phyloP scores from a whole-genome alignment of 2,113 vertebrate species.

The Albula glossodonta region DNA sequence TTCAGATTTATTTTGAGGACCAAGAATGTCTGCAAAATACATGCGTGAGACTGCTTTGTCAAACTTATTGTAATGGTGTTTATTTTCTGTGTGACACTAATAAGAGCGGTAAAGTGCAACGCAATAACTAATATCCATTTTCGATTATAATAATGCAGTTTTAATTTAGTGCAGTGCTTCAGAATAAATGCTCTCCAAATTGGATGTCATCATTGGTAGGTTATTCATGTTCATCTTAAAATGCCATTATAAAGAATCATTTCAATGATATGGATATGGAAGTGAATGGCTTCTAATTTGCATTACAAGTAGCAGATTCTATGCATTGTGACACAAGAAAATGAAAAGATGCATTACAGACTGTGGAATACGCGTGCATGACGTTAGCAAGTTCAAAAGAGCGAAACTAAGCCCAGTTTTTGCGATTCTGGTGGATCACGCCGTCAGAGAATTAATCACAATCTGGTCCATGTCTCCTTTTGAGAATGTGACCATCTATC shows the following conservation, averaged over 20 bases:
- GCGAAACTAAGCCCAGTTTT: constrained; percentile 50
- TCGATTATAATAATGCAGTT: constrained; percentile 59
- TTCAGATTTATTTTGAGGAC: not conserved
- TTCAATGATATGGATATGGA: constrained; percentile 52
- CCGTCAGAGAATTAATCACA: constrained; percentile 68
- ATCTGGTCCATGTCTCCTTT: constrained; percentile 60
- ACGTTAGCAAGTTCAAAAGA: constrained; percentile 44
- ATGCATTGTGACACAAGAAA: constrained; percentile 46
- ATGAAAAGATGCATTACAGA: constrained; percentile 57
- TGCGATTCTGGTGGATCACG: constrained; percentile 50
- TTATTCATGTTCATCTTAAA: constrained; percentile 63
- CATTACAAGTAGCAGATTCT: constrained; percentile 51
- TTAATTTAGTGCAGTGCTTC: constrained; percentile 51
- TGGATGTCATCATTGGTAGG: constrained; percentile 52
- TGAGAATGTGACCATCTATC: constrained; percentile 65
- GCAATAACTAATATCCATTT: constrained; percentile 62
- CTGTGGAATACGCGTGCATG: constrained; percentile 26
- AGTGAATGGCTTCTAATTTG: constrained; percentile 58
- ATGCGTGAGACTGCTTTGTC: not conserved
- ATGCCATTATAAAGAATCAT: constrained; percentile 57
- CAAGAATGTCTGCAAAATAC: not conserved
- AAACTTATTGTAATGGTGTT: not conserved
- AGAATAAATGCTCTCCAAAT: constrained; percentile 55
- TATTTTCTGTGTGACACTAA: not conserved
- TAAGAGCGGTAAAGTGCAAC: constrained; percentile 32